Conservation (phyloP, 2,888 invertebrate species). For the Plebejus melissa region DNA sequence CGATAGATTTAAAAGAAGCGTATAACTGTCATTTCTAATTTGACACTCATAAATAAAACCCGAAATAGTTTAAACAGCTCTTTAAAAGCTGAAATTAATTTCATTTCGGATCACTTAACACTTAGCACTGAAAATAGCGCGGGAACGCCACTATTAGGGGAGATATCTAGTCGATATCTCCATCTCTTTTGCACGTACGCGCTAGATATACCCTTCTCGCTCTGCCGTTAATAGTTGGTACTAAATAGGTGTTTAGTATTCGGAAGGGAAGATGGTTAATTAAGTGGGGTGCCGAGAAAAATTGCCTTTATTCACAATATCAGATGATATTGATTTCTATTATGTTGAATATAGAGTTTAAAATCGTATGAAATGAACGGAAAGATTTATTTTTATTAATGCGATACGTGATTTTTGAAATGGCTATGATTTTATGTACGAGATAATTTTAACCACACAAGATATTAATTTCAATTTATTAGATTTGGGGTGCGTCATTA, state of each 20-base stretch:
- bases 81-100: slow-evolving; percentile 32
- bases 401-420: slow-evolving; percentile 21
- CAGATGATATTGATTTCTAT: slow-evolving; percentile 34
- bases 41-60: slow-evolving; percentile 12
- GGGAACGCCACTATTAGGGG: slow-evolving; percentile 49
- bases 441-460: slow-evolving; percentile 12
- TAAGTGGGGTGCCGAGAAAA: slow-evolving; percentile 72
- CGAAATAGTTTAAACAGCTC: slow-evolving; percentile 4
- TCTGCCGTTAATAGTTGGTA: slow-evolving; percentile 57
- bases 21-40: slow-evolving; percentile 3
- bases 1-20: slow-evolving; percentile 1
- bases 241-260: slow-evolving; percentile 79
- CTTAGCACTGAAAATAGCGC: slow-evolving; percentile 55
- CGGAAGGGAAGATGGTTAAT: slow-evolving; percentile 74
- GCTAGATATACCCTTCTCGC: slow-evolving; percentile 41
- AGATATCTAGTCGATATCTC: slow-evolving; percentile 48
- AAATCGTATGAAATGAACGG: slow-evolving; percentile 38
- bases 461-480: slow-evolving; percentile 18
- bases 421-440: slow-evolving; percentile 13
- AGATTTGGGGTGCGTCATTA: slow-evolving; percentile 5
- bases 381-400: slow-evolving; percentile 20
- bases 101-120: slow-evolving; percentile 64
- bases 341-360: slow-evolving; percentile 34
- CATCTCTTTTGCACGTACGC: slow-evolving; percentile 47
- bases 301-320: slow-evolving; percentile 39